A percentile compares a stretch with the other conserved stretches of the same genome.
phyloP scores from a whole-genome alignment of 1,140 invertebrate species.

The Zophobas atratus region DNA sequence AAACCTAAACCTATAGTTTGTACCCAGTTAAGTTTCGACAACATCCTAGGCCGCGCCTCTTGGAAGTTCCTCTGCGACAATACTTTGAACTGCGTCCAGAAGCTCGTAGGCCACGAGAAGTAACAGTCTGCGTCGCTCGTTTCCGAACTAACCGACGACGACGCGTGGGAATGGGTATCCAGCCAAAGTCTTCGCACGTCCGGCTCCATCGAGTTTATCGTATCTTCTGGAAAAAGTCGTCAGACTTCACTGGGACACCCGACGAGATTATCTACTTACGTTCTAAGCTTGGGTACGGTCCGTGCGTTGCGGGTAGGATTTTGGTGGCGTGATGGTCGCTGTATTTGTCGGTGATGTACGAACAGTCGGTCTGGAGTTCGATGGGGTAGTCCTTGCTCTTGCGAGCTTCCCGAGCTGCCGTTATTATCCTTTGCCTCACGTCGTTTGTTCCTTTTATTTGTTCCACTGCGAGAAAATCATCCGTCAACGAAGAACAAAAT shows the following conservation, averaged over 20 bases:
- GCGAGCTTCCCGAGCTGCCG: constrained; percentile 75
- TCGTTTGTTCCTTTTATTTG: constrained; percentile 82
- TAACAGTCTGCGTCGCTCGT: constrained; percentile 66
- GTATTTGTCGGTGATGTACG: constrained; percentile 64
- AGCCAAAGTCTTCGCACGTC: constrained; percentile 82
- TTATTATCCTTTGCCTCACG: constrained; percentile 79
- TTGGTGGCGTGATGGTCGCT: constrained; percentile 55
- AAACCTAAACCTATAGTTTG: constrained; percentile 82
- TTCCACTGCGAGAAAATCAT: constrained; percentile 74
- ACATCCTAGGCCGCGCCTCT: constrained; percentile 83
- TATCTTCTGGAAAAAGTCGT: constrained; percentile 53
- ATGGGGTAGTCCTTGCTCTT: constrained; percentile 75
- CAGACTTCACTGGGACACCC: not conserved
- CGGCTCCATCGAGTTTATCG: constrained; percentile 71
- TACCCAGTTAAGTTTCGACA: constrained; percentile 87
- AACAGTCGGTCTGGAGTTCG: constrained; percentile 66
- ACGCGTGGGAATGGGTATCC: constrained; percentile 82
- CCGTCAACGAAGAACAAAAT: constrained; percentile 29
- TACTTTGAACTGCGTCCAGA: constrained; percentile 86
- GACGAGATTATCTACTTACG: constrained; percentile 56
- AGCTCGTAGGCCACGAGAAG: constrained; percentile 84
- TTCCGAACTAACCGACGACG: constrained; percentile 76
- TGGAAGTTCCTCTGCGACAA: constrained; percentile 86
- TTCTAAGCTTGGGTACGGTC: constrained; percentile 65
- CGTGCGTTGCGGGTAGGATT: constrained; percentile 57